These are phyloP conservation scores for Carcinoscorpius rotundicauda DNA, from an alignment of 1,140 invertebrate genomes.

Conservation along the genomic window DNA sequence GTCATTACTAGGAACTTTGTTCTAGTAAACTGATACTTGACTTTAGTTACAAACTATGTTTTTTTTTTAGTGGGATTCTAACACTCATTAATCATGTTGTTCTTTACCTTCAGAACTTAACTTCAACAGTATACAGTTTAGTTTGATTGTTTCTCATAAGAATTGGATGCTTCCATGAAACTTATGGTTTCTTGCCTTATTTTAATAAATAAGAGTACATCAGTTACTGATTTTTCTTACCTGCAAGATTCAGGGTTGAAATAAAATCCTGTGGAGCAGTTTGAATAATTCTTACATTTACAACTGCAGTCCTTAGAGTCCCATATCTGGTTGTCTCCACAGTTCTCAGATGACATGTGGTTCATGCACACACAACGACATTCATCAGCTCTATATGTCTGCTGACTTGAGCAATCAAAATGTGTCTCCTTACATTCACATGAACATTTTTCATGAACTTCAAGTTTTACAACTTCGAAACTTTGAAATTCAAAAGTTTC, in stretches of 20 bases:
- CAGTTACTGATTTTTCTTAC: constrained; percentile 27
- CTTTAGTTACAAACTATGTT: too few species aligned
- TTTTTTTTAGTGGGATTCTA: too few species aligned
- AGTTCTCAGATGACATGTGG: constrained; percentile 44
- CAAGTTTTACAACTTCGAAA: constrained; percentile 29
- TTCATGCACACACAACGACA: constrained; percentile 48
- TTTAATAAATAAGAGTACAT: too few species aligned
- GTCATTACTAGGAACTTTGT: too few species aligned
- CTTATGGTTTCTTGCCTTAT: too few species aligned
- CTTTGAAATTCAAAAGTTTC: constrained; percentile 13
- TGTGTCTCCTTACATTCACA: constrained; percentile 41
- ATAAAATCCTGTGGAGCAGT: constrained; percentile 45
- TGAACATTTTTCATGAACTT: constrained; percentile 46
- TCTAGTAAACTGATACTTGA: too few species aligned
- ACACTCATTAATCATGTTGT: too few species aligned
- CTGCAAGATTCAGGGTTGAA: constrained; percentile 47
- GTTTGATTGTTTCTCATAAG: too few species aligned
- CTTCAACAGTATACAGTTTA: too few species aligned
- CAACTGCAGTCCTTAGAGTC: constrained; percentile 44
- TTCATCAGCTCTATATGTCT: constrained; percentile 40
- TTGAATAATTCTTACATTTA: constrained; percentile 37
- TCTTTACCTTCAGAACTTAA: too few species aligned
- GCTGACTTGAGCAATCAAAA: constrained; percentile 44
- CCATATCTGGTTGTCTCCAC: constrained; percentile 45
- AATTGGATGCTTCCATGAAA: too few species aligned